Base-by-base conservation (phyloP, 2,113 vertebrate genomes). In the Connochaetes taurinus region DNA sequence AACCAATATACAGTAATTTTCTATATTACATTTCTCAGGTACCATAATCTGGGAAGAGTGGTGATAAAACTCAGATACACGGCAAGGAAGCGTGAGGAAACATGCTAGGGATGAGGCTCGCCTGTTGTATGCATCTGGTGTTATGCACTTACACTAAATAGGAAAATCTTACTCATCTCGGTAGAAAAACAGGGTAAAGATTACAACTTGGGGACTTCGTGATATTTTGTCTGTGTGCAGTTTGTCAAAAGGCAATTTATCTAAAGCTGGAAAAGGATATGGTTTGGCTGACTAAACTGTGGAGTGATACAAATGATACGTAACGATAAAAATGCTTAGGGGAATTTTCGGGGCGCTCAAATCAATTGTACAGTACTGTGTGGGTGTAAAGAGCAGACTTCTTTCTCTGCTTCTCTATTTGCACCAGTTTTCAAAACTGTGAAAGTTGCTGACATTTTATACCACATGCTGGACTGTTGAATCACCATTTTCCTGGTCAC, bases 81-180 rank as follows among this genome's bases (percentile, higher is more conserved):
- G 62, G n/a, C 2, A 78, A 91, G 58, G 92, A 95, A 91, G 57
- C 81, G 12, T 87, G 90, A 97, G 50, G 93, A 94, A 95, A 98
- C 97, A 98, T 97, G 97, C 89, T 89, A 57, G 8, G 60, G 55
- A 89, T 58, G 94, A 74, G 94, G 97, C 96, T 97, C 76, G 12
- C 87, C 53, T 98, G 95, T 98, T 96, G 97, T 74, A 98, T 97
- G 96, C 84, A 97, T 95, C 91, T 96, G 92, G 97, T 96, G 97
- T 98, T 94, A 96, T 98, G 97, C 60, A 95, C 91, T 94, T 97
- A 97, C 98, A 98, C 98, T 98, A 95, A 96, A 98, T 97, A 98
- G 99, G 99, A 99, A 99, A 99, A 98, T 98, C 96, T 99, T 98
- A 99, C 98, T 99, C 99, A 99, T 99, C 91, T 98, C 92, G 64